Evolutionary conservation across 2,888 invertebrate species (phyloP), one percentile per base, ranked within the genome.

Genomic region (Thalpophila matura): DNA sequence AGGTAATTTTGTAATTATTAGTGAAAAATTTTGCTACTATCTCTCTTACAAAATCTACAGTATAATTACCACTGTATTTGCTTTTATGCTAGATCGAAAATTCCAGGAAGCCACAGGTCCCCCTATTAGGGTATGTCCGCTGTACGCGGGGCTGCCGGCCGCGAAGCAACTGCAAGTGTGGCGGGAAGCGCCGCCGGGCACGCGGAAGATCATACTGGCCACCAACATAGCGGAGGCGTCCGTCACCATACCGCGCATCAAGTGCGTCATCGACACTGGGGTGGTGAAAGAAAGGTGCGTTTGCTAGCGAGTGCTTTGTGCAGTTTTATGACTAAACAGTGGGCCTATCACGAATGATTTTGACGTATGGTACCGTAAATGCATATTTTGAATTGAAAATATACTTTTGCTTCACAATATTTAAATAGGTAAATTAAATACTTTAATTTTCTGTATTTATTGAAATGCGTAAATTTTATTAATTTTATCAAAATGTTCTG

Each of bases 201-300:
- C 96, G 16, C 95, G 99, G 54, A 99, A 99, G 95, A 97, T 99
- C 22, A 97, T 99, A 26, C 95, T 99, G 47, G 97, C 99, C 5
- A 99, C 99, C 27, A 99, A 99, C 89, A 98, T 99, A 72, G 99
- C 99, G 0, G 99, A 99, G 94, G 99, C 99, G 0, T 99, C 99
- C 2, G 96, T 99, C 26, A 99, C 99, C 0, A 99, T 99, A 79
- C 97, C 97, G 57, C 98, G 98, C 53, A 97, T 99, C 75, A 97
- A 97, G 82, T 98, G 97, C 92, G 98, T 99, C 9, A 97, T 99
- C 59, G 99, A 99, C 86, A 96, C 98, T 58, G 99, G 99, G 0
- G 97, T 97, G 89, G 99, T 99, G 0, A 99, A 99, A 94, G 97
- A 97, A 73, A 97, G 97, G 96, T 97, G 90, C 84, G 72, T 73